Evolutionary conservation across 1,140 invertebrate species (phyloP), one percentile per base, ranked within the genome.

Genomic region (Tenebrio molitor): DNA sequence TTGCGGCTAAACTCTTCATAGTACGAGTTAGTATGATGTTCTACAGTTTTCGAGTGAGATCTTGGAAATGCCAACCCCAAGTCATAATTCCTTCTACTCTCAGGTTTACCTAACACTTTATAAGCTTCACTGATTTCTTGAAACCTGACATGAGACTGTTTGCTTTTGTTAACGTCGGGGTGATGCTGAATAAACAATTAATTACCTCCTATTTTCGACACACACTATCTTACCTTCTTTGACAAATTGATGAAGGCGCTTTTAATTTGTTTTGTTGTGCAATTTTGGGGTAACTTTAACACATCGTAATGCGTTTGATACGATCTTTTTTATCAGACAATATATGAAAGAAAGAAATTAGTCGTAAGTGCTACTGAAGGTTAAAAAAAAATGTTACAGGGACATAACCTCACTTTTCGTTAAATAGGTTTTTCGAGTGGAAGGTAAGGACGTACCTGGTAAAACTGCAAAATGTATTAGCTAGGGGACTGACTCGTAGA

Each of bases 41-140:
- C 2, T 39, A 6, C 39, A 2, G 8, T 19, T 0, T 15, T 44
- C 62, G 33, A 10, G 14, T 53, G 2, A 58, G 14, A 14, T 10
- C 39, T 46, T 21, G 71, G 42, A 41, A 50, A 62, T 39, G 68
- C 4, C 36, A 81, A 76, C 8, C 73, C 72, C 8, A 82, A 72
- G 75, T 89, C 87, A 81, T 89, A 89, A 29, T 76, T 69, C 33
- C 79, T 71, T 76, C 87, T 78, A 39, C 71, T 75, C 10, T 83
- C 68, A 10, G 83, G 77, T 77, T 87, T 85, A 34, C 84, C 86
- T 44, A 89, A 80, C 23, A 86, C 79, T 67, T 78, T 83, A 71
- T 89, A 89, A 0, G 88, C 87, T 81, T 88, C 86, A 72, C 85
- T 84, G 15, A 89, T 82, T 73, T 83, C 79, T 10, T 88, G 80